A percentile compares a stretch with the other conserved stretches of the same genome.
These are phyloP conservation scores for Petrocephalus schoutedeni DNA, from an alignment of 2,797 vertebrate species.

Conservation along the genomic window DNA sequence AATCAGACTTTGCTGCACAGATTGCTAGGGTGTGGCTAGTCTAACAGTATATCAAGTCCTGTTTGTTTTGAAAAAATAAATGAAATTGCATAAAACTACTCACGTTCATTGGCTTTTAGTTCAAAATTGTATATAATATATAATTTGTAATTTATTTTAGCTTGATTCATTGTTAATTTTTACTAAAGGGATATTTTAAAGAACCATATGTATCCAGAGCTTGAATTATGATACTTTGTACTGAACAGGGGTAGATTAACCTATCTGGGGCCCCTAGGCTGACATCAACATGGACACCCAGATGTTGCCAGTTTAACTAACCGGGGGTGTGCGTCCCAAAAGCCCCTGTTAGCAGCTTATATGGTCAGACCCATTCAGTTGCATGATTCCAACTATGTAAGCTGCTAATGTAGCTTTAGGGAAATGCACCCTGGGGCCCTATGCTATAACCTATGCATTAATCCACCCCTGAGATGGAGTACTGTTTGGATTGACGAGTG, in stretches of 20 bases:
- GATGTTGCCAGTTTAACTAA: background rate
- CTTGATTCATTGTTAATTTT: background rate
- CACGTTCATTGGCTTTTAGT: background rate
- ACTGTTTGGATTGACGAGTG: background rate
- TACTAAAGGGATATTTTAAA: background rate
- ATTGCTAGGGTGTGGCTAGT: background rate
- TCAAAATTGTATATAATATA: background rate
- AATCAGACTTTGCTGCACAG: constrained; percentile 8
- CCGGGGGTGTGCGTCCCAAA: background rate
- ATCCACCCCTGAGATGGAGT: background rate
- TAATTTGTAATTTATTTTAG: background rate
- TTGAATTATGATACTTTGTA: background rate
- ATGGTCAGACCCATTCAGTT: background rate
- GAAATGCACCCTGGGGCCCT: background rate
- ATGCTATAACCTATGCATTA: background rate
- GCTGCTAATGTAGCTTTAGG: background rate
- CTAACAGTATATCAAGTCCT: background rate
- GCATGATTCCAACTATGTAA: background rate
- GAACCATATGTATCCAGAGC: background rate
- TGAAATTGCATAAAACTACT: background rate
- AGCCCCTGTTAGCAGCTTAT: background rate
- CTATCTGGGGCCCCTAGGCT: background rate
- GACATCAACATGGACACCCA: background rate
- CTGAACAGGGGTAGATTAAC: background rate
- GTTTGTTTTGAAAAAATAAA: background rate